Conservation (phyloP, 1,140 invertebrate species). For the Epicauta chinensis region DNA sequence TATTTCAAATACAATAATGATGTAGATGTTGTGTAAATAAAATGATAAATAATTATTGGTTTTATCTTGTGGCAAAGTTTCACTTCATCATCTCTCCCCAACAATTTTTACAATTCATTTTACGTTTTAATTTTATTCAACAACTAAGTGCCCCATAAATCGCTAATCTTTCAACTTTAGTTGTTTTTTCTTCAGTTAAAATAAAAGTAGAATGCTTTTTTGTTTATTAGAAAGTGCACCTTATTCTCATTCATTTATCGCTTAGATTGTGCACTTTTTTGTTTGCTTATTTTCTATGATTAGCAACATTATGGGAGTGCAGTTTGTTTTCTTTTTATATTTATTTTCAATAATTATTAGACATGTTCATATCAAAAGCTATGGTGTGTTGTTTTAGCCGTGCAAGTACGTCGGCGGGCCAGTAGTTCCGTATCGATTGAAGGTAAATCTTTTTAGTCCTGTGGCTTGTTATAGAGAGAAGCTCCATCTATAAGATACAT, state of each 20-base stretch:
- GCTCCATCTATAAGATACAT: constrained; percentile 11
- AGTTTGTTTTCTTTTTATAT: constrained; percentile 3
- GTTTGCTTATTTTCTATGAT: constrained; percentile 3
- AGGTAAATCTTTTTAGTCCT: constrained; percentile 36
- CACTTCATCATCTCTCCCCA: too few species aligned
- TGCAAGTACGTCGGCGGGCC: constrained; percentile 39
- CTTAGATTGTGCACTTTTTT: constrained; percentile 4
- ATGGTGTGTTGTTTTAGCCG: constrained; percentile 41
- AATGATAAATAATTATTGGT: too few species aligned
- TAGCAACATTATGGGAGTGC: constrained; percentile 7
- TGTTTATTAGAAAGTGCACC: too few species aligned
- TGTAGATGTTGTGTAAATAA: too few species aligned
- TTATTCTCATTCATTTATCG: too few species aligned
- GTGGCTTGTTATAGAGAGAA: constrained; percentile 20
- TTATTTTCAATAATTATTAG: not conserved
- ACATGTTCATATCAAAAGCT: constrained; percentile 14
- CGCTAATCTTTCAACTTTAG: too few species aligned
- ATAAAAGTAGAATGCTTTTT: too few species aligned
- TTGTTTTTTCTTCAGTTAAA: not conserved
- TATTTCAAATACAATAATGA: too few species aligned
- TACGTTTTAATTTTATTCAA: constrained; percentile 17
- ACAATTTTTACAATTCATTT: too few species aligned
- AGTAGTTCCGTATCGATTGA: constrained; percentile 39
- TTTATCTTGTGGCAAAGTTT: too few species aligned
- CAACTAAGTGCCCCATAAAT: constrained; percentile 25